phyloP scores from a whole-genome alignment of 2,797 vertebrate species.

The Muscicapa striata region DNA sequence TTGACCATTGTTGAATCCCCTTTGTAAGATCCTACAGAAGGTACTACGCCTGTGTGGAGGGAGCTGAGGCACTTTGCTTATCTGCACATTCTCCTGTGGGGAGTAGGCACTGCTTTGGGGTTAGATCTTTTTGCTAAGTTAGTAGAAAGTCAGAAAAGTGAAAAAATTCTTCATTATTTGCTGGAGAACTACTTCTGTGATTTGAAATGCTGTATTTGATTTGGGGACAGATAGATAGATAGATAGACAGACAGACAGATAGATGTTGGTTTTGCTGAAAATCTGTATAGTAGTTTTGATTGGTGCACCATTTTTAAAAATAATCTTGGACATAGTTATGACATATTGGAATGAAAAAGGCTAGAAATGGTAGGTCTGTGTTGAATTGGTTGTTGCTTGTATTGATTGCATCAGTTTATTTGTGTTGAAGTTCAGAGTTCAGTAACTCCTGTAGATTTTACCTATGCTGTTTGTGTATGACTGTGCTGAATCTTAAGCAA shows the following conservation, averaged over 20 bases:
- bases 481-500: neutral
- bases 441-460: neutral
- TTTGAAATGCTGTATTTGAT: neutral
- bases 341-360: neutral
- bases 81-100: neutral
- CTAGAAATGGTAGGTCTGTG: neutral
- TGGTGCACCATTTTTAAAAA: neutral
- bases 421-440: neutral
- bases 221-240: neutral
- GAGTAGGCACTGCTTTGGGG: neutral
- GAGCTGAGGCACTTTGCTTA: neutral
- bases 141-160: neutral
- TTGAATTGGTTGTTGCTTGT: neutral
- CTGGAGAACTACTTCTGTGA: neutral
- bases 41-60: neutral
- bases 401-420: neutral
- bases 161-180: neutral
- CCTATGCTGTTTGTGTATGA: neutral
- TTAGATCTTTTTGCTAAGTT: neutral
- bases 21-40: neutral
- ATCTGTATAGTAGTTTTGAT: neutral
- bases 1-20: neutral
- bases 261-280: neutral
- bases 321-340: neutral
- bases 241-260: no score